A percentile compares a stretch with the other conserved stretches of the same genome.
These are phyloP conservation scores for Stylophora pistillata DNA, from an alignment of 64 coral and sea anemone genomes.

Conservation along the genomic window DNA sequence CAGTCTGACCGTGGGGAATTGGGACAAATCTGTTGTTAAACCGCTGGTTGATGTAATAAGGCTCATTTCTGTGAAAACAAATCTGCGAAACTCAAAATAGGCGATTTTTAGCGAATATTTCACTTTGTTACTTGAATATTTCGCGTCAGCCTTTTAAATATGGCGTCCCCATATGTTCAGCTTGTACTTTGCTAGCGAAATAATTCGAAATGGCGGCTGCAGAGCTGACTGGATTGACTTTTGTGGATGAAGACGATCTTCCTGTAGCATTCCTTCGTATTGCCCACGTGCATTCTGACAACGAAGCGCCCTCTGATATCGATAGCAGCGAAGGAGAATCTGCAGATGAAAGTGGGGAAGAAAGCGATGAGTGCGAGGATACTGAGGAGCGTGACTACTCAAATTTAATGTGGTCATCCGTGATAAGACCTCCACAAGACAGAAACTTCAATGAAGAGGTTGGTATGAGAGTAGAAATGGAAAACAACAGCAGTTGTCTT, in stretches of 20 bases:
- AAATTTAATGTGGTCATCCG: slow-evolving; percentile 23
- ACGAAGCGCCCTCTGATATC: background rate
- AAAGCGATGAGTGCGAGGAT: background rate
- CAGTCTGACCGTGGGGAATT: too few relatives aligned
- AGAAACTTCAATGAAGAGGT: slow-evolving; percentile 35
- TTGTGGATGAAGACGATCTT: slow-evolving; percentile 37
- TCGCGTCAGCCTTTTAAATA: slow-evolving; percentile 25
- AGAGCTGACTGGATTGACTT: slow-evolving; percentile 11
- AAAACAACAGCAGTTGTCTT: slow-evolving; percentile 32
- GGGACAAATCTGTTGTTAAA: too few relatives aligned
- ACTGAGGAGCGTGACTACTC: slow-evolving; percentile 5
- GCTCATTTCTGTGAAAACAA: slow-evolving; percentile 20
- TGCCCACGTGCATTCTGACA: slow-evolving; percentile 34
- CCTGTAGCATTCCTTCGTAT: slow-evolving; percentile 18
- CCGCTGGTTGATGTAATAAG: background rate
- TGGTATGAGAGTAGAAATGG: slow-evolving; percentile 55
- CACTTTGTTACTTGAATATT: background rate
- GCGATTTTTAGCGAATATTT: too few relatives aligned
- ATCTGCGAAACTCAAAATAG: background rate
- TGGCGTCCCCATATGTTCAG: slow-evolving; percentile 14
- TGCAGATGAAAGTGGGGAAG: slow-evolving; percentile 23
- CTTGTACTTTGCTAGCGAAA: background rate
- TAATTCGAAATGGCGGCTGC: slow-evolving; percentile 17
- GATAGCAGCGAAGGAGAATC: slow-evolving; percentile 2
- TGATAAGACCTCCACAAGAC: background rate